These are phyloP conservation scores for Homarus gammarus DNA, from an alignment of 2,888 invertebrate species.

Conservation along the genomic window DNA sequence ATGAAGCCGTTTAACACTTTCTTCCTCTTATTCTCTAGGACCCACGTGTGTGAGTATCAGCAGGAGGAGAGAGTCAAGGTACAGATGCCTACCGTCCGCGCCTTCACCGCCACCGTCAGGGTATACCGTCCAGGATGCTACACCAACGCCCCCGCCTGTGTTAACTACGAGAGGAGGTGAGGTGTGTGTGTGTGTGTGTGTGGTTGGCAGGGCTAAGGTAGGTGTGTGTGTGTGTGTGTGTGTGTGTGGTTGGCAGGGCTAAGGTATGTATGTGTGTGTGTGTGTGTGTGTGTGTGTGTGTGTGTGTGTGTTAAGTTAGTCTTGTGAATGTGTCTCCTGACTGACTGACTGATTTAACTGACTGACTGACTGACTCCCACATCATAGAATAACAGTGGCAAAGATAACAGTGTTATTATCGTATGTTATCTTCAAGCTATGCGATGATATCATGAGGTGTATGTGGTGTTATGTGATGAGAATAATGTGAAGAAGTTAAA, in stretches of 20 bases:
- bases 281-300: too few relatives aligned
- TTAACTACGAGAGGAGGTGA: slow-evolving; percentile 51
- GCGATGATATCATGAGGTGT: too few relatives aligned
- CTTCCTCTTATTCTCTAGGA: background rate
- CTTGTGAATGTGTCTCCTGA: too few relatives aligned
- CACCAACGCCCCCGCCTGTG: slow-evolving; percentile 36
- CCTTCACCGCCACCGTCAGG: slow-evolving; percentile 52
- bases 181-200: background rate
- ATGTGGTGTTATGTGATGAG: too few relatives aligned
- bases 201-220: background rate
- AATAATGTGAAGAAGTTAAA: too few relatives aligned
- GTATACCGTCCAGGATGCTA: slow-evolving; percentile 54
- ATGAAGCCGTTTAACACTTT: background rate
- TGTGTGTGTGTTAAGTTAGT: too few relatives aligned
- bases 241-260: background rate
- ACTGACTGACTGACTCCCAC: too few relatives aligned
- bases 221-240: background rate
- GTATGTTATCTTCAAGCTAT: too few relatives aligned
- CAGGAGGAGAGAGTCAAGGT: slow-evolving; percentile 27
- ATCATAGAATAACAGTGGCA: too few relatives aligned
- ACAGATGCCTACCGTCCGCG: slow-evolving; percentile 23
- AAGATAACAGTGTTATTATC: too few relatives aligned
- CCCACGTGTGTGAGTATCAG: slow-evolving; percentile 47
- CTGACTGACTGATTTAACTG: too few relatives aligned
- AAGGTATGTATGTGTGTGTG: too few relatives aligned